These are phyloP conservation scores for Myripristis murdjan DNA, from an alignment of 2,797 vertebrate species.

Conservation along the genomic window DNA sequence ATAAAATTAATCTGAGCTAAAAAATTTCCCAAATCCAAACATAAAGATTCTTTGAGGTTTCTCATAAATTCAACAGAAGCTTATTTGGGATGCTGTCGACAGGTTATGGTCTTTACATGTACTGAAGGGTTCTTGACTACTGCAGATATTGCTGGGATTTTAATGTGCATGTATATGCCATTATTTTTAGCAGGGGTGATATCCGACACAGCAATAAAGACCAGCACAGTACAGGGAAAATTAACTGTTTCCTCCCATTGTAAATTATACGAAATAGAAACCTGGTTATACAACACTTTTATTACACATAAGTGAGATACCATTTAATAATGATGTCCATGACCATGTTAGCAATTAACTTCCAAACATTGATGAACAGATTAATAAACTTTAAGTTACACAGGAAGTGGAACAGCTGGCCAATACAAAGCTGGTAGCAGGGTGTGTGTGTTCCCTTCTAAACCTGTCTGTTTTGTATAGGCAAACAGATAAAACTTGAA, in stretches of 20 bases:
- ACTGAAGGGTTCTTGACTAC: no score
- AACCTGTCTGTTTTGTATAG: conserved; percentile 8
- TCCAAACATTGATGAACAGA: conserved; percentile 37
- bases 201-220: conserved; percentile 61
- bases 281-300: conserved; percentile 33
- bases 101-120: no score
- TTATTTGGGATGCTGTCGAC: no score
- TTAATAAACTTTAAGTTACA: conserved; percentile 37
- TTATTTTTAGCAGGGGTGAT: conserved; percentile 44
- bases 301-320: conserved; percentile 5
- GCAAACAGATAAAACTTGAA: conserved; percentile 7
- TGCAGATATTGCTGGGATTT: no score
- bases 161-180: conserved; percentile 17
- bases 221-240: conserved; percentile 49
- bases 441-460: background rate
- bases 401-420: conserved; percentile 24
- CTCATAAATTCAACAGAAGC: no score
- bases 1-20: background rate
- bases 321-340: conserved; percentile 30
- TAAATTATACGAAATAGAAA: conserved; percentile 60
- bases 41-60: background rate
- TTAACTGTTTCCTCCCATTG: conserved; percentile 58
- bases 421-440: conserved; percentile 9
- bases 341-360: conserved; percentile 36
- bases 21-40: background rate